Evolutionary conservation across 2,888 invertebrate species (phyloP).

Genomic region (Dioctria linearis): DNA sequence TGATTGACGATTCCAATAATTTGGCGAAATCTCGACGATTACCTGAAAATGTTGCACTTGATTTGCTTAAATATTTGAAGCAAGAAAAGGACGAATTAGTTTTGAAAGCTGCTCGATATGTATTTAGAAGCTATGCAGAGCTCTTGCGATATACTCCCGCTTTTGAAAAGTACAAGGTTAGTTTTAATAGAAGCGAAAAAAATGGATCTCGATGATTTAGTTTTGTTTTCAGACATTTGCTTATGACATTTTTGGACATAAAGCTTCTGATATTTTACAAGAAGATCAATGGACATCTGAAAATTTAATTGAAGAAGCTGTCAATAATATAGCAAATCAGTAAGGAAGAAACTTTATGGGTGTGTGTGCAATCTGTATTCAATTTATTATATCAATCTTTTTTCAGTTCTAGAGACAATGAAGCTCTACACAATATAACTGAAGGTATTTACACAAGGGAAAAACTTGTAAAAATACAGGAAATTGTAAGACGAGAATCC

Average conservation of each 20-base stretch:
- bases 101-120: constrained; percentile 71
- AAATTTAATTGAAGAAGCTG: background rate
- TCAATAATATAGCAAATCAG: background rate
- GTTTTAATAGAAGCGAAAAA: background rate
- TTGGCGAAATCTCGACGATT: constrained; percentile 75
- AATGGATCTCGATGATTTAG: no score
- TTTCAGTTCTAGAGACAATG: constrained; percentile 8
- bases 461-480: background rate
- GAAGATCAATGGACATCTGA: background rate
- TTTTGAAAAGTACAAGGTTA: constrained; percentile 24
- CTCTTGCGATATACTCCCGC: constrained; percentile 20
- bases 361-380: background rate
- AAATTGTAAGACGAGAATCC: background rate
- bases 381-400: background rate
- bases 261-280: background rate
- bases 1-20: constrained; percentile 79
- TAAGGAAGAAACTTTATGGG: background rate
- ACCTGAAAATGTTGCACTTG: constrained; percentile 70
- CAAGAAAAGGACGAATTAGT: constrained; percentile 75
- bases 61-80: constrained; percentile 72
- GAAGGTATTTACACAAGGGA: constrained; percentile 4
- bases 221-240: constrained; percentile 8
- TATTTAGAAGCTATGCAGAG: constrained; percentile 2
- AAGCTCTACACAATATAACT: background rate
- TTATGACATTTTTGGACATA: constrained; percentile 15